These are phyloP conservation scores for Corydoras maculifer DNA, from an alignment of 2,113 vertebrate genomes.

Conservation along the genomic window DNA sequence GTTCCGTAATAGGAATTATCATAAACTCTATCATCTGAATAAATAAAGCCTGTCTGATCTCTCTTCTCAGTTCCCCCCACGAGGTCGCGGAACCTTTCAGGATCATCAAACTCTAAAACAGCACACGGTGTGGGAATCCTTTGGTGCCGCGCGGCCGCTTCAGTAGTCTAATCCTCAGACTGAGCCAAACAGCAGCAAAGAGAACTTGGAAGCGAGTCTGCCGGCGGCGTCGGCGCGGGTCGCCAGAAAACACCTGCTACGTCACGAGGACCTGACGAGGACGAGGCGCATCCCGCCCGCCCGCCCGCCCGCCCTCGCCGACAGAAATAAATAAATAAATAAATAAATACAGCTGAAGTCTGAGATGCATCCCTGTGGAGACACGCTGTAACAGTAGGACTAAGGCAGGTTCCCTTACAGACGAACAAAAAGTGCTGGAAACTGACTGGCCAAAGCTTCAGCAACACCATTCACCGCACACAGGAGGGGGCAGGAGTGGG, in stretches of 20 bases:
- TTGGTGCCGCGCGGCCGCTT: slow-evolving; percentile 33
- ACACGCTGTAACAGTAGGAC: slow-evolving; percentile 47
- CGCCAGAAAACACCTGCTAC: slow-evolving; percentile 24
- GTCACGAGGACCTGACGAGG: slow-evolving; percentile 32
- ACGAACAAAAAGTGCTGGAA: background rate
- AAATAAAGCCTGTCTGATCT: slow-evolving; percentile 25
- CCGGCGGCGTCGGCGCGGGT: slow-evolving; percentile 51
- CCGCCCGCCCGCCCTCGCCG: slow-evolving; percentile 38
- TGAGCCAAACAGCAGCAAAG: slow-evolving; percentile 50
- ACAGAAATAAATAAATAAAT: slow-evolving; percentile 78
- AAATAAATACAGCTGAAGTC: slow-evolving; percentile 52
- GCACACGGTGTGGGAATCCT: background rate
- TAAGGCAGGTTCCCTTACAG: slow-evolving; percentile 7
- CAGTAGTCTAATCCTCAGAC: slow-evolving; percentile 52
- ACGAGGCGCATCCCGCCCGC: slow-evolving; percentile 31
- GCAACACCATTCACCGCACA: too few relatives aligned
- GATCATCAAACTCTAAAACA: too few relatives aligned
- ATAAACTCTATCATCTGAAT: slow-evolving; percentile 36
- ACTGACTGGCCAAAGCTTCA: too few relatives aligned
- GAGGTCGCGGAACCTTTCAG: too few relatives aligned
- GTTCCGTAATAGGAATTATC: slow-evolving; percentile 37
- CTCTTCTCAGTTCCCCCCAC: slow-evolving; percentile 23
- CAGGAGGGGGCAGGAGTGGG: too few relatives aligned
- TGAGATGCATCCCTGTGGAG: slow-evolving; percentile 67
- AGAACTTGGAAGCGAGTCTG: slow-evolving; percentile 64